Evolutionary conservation across 1,140 invertebrate genomes (phyloP).

Genomic region (Hestina assimilis): DNA sequence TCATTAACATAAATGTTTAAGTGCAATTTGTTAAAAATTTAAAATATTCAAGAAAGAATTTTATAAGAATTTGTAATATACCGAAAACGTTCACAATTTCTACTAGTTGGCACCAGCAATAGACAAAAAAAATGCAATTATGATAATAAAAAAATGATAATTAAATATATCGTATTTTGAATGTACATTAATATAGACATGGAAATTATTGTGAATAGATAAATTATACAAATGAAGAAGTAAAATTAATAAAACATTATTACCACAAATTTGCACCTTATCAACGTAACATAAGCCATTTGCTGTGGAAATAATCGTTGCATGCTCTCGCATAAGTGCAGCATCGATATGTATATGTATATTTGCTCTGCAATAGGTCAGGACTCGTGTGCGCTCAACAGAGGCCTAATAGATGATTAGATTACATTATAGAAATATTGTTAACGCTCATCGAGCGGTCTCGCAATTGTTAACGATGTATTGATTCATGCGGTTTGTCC

Average conservation of each 20-base stretch:
- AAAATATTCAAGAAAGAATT: too few relatives aligned
- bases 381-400: constrained; percentile 24
- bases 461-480: constrained; percentile 35
- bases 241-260: neutral
- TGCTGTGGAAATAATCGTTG: neutral
- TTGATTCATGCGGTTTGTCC: constrained; percentile 20
- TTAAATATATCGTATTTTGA: too few relatives aligned
- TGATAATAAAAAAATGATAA: too few relatives aligned
- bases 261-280: neutral
- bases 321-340: neutral
- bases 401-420: constrained; percentile 34
- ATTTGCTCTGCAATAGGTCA: constrained; percentile 18
- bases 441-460: constrained; percentile 24
- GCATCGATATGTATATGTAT: neutral
- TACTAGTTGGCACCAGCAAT: too few relatives aligned
- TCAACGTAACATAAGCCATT: neutral
- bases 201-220: too few relatives aligned
- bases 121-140: too few relatives aligned
- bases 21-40: too few relatives aligned
- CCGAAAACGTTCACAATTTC: too few relatives aligned
- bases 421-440: constrained; percentile 32
- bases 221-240: neutral
- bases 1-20: too few relatives aligned
- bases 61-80: too few relatives aligned
- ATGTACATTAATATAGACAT: too few relatives aligned